Evolutionary conservation across 2,888 invertebrate species (phyloP), one percentile per base, ranked within the genome.

Genomic region (Falcaria lacertinaria): DNA sequence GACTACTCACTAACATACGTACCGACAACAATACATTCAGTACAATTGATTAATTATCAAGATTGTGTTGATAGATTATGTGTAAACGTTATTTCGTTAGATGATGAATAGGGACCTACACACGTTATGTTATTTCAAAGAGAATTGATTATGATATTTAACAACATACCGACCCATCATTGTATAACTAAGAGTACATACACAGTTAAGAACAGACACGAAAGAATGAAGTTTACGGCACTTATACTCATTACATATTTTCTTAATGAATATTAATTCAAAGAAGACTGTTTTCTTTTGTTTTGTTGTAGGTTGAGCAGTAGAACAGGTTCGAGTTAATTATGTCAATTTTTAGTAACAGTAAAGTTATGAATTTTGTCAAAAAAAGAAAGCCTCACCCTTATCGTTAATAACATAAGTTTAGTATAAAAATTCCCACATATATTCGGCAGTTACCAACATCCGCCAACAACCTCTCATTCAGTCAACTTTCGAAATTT

Each of bases 1-100:
- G n/a, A 19, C 19, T 19, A 19, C 19, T 36, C 11, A 14, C 16
- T 22, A n/a, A 7, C 16, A 14, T 19, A 13, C 15, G 36, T 37
- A 47, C 40, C 16, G 33, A 33, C 39, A 41, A 57, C 53, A 65
- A 64, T 54, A 43, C 50, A 47, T 48, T 46, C 37, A 47, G 44
- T 39, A 63, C 60, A 55, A 66, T 60, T 64, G 58, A 64, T 69
- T 60, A 60, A 61, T 61, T 61, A 63, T 53, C 32, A 6, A 32
- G 36, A 4, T 35, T 47, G 42, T 43, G 39, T 42, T 64, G 60
- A 67, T 60, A 47, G 51, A 67, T 64, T 54, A 55, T 45, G 51
- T 45, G 48, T 51, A 37, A 34, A 35, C 42, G n/a, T 15, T 15
- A 39, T 39, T 33, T 39, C 41, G 42, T 35, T 37, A 44, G 46